Conservation (phyloP, 23 tunicate species). For the Clavelina lepadiformis region DNA sequence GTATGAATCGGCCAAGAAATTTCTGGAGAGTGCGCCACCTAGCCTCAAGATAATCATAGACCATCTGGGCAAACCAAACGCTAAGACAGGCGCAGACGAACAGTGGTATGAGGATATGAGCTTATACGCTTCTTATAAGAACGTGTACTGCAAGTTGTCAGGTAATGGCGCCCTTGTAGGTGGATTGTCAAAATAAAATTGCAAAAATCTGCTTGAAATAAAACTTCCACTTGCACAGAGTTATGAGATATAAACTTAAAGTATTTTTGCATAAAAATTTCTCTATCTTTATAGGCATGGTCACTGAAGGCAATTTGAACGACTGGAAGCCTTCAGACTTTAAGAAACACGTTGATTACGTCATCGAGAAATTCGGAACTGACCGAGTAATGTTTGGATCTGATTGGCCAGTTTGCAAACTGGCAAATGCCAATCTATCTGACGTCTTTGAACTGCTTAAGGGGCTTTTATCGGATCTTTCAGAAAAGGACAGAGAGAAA, state of each 20-base stretch:
- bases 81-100: constrained; percentile 53
- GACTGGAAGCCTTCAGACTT: constrained; percentile 78
- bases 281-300: constrained; percentile 61
- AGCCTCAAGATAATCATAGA: constrained; percentile 48
- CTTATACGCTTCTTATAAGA: constrained; percentile 41
- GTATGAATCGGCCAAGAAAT: constrained; percentile 42
- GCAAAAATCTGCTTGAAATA: too few species aligned
- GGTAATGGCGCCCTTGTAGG: constrained; percentile 19
- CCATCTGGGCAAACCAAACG: constrained; percentile 95
- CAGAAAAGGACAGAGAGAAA: constrained; percentile 29
- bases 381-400: constrained; percentile 97
- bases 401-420: constrained; percentile 98
- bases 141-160: constrained; percentile 96
- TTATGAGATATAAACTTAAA: too few species aligned
- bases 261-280: too few species aligned
- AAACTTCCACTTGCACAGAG: too few species aligned
- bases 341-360: constrained; percentile 69
- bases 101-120: constrained; percentile 72
- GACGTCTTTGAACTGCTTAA: constrained; percentile 51
- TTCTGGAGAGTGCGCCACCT: constrained; percentile 37
- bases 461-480: constrained; percentile 23
- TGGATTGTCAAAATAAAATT: background rate
- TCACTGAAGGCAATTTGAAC: constrained; percentile 76
- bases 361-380: constrained; percentile 60
- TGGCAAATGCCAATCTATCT: constrained; percentile 64